A percentile compares a stretch with the other conserved stretches of the same genome.
phyloP scores from a whole-genome alignment of 92 coral and sea anemone species.

The Palythoa grandis region DNA sequence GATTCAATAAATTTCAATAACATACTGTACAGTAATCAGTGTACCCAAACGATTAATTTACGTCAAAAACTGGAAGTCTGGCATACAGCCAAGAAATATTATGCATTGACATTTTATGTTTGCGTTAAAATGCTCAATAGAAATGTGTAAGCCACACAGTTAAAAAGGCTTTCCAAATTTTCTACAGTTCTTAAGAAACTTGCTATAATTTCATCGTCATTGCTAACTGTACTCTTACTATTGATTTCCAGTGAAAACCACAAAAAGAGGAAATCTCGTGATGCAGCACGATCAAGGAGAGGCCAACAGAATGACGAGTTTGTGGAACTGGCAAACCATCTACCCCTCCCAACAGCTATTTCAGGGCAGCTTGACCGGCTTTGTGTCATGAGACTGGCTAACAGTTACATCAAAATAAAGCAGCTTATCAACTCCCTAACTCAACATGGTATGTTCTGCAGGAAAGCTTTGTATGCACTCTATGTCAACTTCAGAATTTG shows the following conservation, averaged over 20 bases:
- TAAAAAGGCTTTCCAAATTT: no score
- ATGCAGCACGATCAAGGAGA: constrained; percentile 96
- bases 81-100: no score
- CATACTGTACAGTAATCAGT: no score
- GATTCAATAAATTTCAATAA: no score
- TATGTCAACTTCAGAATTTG: no score
- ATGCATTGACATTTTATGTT: no score
- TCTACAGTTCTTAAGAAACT: no score
- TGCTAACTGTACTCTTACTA: neutral
- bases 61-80: no score
- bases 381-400: constrained; percentile 97
- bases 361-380: constrained; percentile 91
- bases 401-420: constrained; percentile 97
- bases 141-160: no score
- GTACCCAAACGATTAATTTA: no score
- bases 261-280: constrained; percentile 91
- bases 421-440: constrained; percentile 73
- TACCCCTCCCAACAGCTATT: constrained; percentile 80
- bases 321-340: constrained; percentile 90
- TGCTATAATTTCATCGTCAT: neutral
- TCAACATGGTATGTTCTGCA: constrained; percentile 63
- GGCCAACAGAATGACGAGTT: constrained; percentile 99
- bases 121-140: no score
- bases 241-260: constrained; percentile 76
- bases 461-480: neutral